Evolutionary conservation across 2,113 vertebrate species (phyloP), one percentile per base, ranked within the genome.

Genomic region (Hypocryptadius cinnamomeus): DNA sequence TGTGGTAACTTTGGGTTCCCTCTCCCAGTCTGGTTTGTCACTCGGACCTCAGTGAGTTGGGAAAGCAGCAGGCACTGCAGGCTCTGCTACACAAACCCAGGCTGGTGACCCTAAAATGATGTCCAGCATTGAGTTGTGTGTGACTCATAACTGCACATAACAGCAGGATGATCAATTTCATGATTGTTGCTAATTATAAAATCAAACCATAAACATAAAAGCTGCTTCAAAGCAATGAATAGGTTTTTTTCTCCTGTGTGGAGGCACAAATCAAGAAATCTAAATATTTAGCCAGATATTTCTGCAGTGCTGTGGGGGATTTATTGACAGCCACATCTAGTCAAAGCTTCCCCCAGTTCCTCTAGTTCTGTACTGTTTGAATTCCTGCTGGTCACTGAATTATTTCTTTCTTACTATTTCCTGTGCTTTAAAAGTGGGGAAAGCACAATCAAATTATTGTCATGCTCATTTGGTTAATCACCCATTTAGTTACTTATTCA

Each of bases 401-500:
- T 94, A 82, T 64, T 87, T 51, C 79, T 92, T 89, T 90, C 87
- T 80, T 77, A 87, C 76, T 63, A 83, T 91, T 95, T 96, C 91
- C 96, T 94, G 91, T 94, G 87, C 85, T 94, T 90, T 92, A 74
- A 45, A 94, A 86, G 90, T 83, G 93, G 1, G 76, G 82, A 91
- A 95, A 92, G 51, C 6, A 6, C 91, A 91, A 94, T 94, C 89
- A 94, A 91, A 85, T 88, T 44, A 91, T 90, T 20, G 48, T 71
- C 87, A 91, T 87, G 87, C 81, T 93, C 87, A 78, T 95, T 94
- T 92, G 89, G 81, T 90, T 95, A 96, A 95, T 94, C 93, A 92
- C 93, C 79, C 79, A 47, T 87, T 96, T 64, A 85, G 94, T 96
- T 91, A 96, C 95, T 96, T 89, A 96, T 93, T 93, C 71, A 83